A percentile compares a stretch with the other conserved stretches of the same genome.
phyloP scores from a whole-genome alignment of 2,888 invertebrate species.

The Polydesmus complanatus region DNA sequence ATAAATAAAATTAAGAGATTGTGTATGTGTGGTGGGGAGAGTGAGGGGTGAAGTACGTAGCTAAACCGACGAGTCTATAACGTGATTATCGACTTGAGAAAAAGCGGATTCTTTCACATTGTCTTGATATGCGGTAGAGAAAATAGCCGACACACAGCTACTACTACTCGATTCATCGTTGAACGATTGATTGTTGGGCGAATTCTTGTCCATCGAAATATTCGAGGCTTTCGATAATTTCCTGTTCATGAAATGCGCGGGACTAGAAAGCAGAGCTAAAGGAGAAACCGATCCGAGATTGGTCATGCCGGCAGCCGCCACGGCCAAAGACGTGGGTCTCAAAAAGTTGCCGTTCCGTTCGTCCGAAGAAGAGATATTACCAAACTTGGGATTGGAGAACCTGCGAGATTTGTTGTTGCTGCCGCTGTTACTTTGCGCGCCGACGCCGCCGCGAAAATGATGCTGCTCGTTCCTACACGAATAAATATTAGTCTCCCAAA shows the following conservation, averaged over 20 bases:
- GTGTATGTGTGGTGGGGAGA: too few species aligned
- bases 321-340: background rate
- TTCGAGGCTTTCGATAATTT: background rate
- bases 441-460: background rate
- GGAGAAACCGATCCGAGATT: background rate
- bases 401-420: conserved; percentile 5
- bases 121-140: background rate
- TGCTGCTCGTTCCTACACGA: background rate
- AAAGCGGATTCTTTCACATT: background rate
- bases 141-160: background rate
- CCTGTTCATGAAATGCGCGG: background rate
- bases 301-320: background rate
- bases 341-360: conserved; percentile 13
- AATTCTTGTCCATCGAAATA: background rate
- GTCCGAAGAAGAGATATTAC: background rate
- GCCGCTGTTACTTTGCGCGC: background rate
- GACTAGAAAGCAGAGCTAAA: background rate
- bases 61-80: conserved; percentile 4
- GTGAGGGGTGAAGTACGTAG: too few species aligned
- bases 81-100: background rate
- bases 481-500: conserved; percentile 8
- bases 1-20: too few species aligned
- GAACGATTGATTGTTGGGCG: background rate
- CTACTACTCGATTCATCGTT: background rate
- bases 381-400: conserved; percentile 8